Conservation (phyloP, 2,113 vertebrate species). For the Odocoileus hemionus region DNA sequence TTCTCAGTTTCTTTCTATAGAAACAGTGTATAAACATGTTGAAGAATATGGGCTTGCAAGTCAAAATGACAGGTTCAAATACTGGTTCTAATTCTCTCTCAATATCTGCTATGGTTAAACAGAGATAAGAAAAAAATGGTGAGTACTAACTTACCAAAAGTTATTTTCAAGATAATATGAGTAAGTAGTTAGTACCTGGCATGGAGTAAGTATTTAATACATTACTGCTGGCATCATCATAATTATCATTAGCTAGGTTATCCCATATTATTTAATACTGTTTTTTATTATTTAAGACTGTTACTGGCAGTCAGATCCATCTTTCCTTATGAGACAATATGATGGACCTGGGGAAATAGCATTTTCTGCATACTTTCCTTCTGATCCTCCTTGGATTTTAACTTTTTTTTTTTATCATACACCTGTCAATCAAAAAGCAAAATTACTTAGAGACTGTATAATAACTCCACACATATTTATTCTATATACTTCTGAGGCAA, state of each 20-base stretch:
- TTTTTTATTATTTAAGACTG: background rate
- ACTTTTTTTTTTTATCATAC: background rate
- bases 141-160: background rate
- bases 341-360: background rate
- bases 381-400: slow-evolving; percentile 4
- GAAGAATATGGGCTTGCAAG: background rate
- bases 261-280: background rate
- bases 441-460: background rate
- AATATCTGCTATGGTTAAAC: background rate
- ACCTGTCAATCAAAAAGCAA: background rate
- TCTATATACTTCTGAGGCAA: slow-evolving; percentile 4
- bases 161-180: background rate
- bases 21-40: background rate
- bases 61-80: background rate
- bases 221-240: background rate
- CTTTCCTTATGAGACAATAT: background rate
- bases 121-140: background rate
- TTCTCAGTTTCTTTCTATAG: background rate
- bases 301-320: background rate
- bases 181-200: background rate
- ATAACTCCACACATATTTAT: slow-evolving; percentile 22
- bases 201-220: background rate
- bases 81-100: background rate
- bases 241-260: background rate
- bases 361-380: background rate